Percentiles rank a stretch among this genome's conserved stretches.
phyloP scores from a whole-genome alignment of 2,888 invertebrate genomes.

The Teleogryllus oceanicus region DNA sequence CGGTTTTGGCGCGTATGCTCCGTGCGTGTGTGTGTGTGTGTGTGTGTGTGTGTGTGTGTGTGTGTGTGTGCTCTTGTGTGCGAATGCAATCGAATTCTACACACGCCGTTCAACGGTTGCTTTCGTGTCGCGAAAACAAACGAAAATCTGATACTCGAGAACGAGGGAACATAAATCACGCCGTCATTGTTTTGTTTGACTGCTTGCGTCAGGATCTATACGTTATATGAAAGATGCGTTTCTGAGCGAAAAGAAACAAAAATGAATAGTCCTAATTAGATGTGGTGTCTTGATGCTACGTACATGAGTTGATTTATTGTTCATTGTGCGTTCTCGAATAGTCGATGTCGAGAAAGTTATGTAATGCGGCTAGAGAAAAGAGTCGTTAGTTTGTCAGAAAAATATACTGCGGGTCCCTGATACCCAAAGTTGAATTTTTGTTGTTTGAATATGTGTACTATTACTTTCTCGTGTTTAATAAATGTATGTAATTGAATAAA shows the following conservation, averaged over 20 bases:
- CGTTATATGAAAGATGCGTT: not conserved
- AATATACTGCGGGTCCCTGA: too few relatives aligned
- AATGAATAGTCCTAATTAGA: not conserved
- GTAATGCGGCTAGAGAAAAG: too few relatives aligned
- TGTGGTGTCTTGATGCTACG: not conserved
- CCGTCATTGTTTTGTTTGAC: too few relatives aligned
- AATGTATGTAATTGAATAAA: too few relatives aligned
- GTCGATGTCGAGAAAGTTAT: too few relatives aligned
- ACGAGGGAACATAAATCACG: too few relatives aligned
- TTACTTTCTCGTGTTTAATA: too few relatives aligned
- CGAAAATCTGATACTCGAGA: not conserved
- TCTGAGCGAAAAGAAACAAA: not conserved
- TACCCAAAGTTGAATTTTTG: too few relatives aligned
- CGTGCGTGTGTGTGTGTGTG: slow-evolving; percentile 18
- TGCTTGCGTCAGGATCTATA: not conserved
- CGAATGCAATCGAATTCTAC: not conserved
- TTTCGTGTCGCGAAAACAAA: not conserved
- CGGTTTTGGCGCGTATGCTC: not conserved
- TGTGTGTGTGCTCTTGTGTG: not conserved
- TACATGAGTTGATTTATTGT: too few relatives aligned
- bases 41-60: slow-evolving; percentile 19
- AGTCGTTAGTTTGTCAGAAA: too few relatives aligned
- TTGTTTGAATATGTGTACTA: too few relatives aligned
- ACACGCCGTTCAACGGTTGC: not conserved
- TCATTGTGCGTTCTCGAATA: too few relatives aligned